phyloP scores from a whole-genome alignment of 2,113 vertebrate species.

The Azemiops feae region DNA sequence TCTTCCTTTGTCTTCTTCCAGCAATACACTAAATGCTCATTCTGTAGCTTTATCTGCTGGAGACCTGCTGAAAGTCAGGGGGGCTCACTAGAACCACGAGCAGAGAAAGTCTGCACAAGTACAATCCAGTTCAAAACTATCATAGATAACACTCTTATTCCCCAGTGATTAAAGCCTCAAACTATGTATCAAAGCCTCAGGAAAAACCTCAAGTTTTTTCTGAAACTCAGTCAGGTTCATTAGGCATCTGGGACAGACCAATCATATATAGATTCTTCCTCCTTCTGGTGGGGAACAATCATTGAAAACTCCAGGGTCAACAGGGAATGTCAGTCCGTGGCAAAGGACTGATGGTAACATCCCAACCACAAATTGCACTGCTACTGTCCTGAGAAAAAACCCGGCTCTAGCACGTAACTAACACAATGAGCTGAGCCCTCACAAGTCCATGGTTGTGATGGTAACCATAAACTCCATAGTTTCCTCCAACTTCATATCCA shows the following conservation, averaged over 20 bases:
- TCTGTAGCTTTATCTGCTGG: too few species aligned
- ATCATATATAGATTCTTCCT: background rate
- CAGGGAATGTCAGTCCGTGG: background rate
- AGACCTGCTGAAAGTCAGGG: too few species aligned
- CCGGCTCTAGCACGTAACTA: background rate
- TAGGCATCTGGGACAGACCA: background rate
- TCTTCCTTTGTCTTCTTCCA: too few species aligned
- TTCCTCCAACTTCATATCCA: background rate
- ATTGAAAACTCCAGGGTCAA: background rate
- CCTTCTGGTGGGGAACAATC: background rate
- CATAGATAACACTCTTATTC: background rate
- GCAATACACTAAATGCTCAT: too few species aligned
- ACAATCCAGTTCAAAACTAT: background rate
- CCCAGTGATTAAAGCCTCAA: background rate
- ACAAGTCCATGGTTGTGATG: background rate
- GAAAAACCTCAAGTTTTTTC: background rate
- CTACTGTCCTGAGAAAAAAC: background rate
- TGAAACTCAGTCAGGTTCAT: background rate
- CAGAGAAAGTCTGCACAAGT: background rate
- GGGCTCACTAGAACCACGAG: background rate
- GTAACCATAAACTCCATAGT: background rate
- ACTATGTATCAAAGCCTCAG: background rate
- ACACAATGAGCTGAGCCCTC: background rate
- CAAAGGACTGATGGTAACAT: background rate
- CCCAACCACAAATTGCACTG: background rate